These are phyloP conservation scores for Ectropis grisescens DNA, from an alignment of 1,140 invertebrate species.

Conservation along the genomic window DNA sequence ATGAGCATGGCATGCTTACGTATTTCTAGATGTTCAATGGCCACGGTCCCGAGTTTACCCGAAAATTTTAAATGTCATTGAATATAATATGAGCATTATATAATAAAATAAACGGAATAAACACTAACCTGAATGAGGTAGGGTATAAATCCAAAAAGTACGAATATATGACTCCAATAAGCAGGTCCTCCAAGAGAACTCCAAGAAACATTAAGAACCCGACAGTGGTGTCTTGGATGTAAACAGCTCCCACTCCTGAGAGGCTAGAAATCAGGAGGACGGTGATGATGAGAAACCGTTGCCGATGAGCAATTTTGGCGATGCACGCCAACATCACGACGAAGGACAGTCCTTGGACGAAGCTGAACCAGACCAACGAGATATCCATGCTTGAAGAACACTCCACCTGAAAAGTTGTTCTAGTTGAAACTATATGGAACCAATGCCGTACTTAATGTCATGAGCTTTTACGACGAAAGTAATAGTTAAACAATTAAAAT, in stretches of 20 bases:
- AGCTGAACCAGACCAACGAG: constrained; percentile 4
- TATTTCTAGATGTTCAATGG: too few relatives aligned
- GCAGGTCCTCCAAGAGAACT: constrained; percentile 5
- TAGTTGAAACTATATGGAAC: too few relatives aligned
- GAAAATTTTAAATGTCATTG: too few relatives aligned
- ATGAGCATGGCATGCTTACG: too few relatives aligned
- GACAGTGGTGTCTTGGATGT: constrained; percentile 5
- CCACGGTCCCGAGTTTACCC: too few relatives aligned
- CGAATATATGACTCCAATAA: constrained; percentile 14
- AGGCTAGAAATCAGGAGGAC: constrained; percentile 6
- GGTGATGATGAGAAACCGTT: constrained; percentile 9
- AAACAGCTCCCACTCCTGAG: constrained; percentile 2
- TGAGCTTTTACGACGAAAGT: too few relatives aligned
- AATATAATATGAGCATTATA: too few relatives aligned
- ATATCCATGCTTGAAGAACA: constrained; percentile 7
- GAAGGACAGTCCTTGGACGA: constrained; percentile 10
- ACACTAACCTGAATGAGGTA: constrained; percentile 13
- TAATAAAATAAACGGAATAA: too few relatives aligned
- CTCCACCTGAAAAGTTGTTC: too few relatives aligned
- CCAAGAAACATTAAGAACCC: constrained; percentile 17
- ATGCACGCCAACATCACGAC: constrained; percentile 11
- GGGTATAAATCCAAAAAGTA: constrained; percentile 22
- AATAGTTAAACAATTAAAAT: too few relatives aligned
- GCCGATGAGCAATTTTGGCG: constrained; percentile 10
- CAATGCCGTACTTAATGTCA: too few relatives aligned